Percentiles rank a stretch among this genome's conserved stretches.
These are phyloP conservation scores for Reticulitermes speratus DNA, from an alignment of 1,140 invertebrate species.

Conservation along the genomic window DNA sequence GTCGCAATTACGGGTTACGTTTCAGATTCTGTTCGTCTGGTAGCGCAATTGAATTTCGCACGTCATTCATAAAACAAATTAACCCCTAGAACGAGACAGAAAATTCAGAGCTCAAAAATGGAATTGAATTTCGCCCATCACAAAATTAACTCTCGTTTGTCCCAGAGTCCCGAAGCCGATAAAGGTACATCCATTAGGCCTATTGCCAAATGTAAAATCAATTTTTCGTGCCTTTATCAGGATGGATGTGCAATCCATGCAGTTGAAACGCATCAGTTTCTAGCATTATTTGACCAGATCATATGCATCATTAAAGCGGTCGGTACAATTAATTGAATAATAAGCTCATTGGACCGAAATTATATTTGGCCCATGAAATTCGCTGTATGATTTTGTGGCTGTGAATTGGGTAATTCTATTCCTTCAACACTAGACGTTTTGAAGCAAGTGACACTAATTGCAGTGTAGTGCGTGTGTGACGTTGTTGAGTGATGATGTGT, in stretches of 20 bases:
- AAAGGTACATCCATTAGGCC: background rate
- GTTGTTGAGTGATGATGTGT: too few relatives aligned
- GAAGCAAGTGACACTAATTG: background rate
- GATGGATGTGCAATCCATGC: background rate
- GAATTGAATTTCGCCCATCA: constrained; percentile 12
- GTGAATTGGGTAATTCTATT: background rate
- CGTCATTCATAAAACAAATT: constrained; percentile 13
- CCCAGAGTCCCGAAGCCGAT: background rate
- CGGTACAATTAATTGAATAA: background rate
- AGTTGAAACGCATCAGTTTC: background rate
- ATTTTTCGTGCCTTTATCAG: background rate
- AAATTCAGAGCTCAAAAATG: background rate
- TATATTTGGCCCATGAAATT: background rate
- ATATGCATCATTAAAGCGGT: background rate
- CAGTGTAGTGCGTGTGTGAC: too few relatives aligned
- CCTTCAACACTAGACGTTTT: background rate
- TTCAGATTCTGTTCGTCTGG: too few relatives aligned
- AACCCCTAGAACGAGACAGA: background rate
- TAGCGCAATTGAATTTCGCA: background rate
- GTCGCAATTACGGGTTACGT: too few relatives aligned
- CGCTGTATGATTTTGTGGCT: background rate
- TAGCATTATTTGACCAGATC: background rate
- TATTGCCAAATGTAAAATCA: background rate
- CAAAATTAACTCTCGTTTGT: background rate
- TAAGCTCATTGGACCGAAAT: background rate